Conservation (phyloP, 2,888 invertebrate species). For the Pyrrhosoma nymphula region DNA sequence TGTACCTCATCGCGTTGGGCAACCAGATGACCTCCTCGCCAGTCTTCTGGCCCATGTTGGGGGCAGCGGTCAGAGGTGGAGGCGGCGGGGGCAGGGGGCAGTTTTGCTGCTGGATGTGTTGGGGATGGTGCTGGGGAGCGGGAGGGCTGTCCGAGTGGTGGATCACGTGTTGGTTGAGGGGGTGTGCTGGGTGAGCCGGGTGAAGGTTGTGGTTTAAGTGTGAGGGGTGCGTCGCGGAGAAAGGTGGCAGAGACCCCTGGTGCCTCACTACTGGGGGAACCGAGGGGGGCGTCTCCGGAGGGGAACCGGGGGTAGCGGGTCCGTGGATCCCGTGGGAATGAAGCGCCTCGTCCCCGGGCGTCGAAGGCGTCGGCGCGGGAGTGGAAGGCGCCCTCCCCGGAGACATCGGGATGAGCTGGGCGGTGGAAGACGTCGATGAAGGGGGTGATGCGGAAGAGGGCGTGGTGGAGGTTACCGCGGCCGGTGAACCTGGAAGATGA, state of each 20-base stretch:
- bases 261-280: slow-evolving; percentile 75
- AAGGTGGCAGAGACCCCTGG: slow-evolving; percentile 78
- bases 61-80: slow-evolving; percentile 65
- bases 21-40: slow-evolving; percentile 87
- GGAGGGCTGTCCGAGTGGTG: slow-evolving; percentile 72
- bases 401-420: slow-evolving; percentile 68
- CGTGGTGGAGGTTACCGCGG: slow-evolving; percentile 75
- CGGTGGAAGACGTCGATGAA: slow-evolving; percentile 75
- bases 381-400: slow-evolving; percentile 68
- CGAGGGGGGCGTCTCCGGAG: slow-evolving; percentile 90
- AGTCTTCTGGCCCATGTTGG: slow-evolving; percentile 70
- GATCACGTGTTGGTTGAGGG: slow-evolving; percentile 68
- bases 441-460: slow-evolving; percentile 75
- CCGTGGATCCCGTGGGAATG: slow-evolving; percentile 75
- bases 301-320: slow-evolving; percentile 84
- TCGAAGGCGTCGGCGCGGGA: slow-evolving; percentile 82
- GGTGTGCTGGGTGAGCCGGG: slow-evolving; percentile 69
- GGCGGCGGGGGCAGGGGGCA: slow-evolving; percentile 71
- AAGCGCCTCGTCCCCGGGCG: slow-evolving; percentile 92
- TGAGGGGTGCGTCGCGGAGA: slow-evolving; percentile 76
- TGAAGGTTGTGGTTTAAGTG: slow-evolving; percentile 65
- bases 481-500: slow-evolving; percentile 76
- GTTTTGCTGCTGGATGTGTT: slow-evolving; percentile 75
- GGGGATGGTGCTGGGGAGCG: slow-evolving; percentile 78
- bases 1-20: slow-evolving; percentile 84